Evolutionary conservation across 2,113 vertebrate species (phyloP).

Genomic region (Scopus umbretta): DNA sequence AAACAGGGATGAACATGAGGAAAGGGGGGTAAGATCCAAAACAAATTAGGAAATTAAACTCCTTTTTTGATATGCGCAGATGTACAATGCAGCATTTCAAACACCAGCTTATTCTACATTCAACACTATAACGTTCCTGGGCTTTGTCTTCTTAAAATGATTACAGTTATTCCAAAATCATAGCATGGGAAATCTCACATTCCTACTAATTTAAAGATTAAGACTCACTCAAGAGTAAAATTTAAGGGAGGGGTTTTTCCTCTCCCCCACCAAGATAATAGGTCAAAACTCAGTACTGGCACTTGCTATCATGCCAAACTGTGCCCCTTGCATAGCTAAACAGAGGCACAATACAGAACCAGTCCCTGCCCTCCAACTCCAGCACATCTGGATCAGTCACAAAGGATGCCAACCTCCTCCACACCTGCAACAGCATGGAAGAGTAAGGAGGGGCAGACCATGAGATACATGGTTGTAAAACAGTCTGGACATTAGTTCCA

Average conservation of each 20-base stretch:
- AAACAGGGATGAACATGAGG: not conserved
- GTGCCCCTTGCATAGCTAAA: not conserved
- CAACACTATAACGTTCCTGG: not conserved
- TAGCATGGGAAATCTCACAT: not conserved
- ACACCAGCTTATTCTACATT: not conserved
- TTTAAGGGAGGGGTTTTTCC: not conserved
- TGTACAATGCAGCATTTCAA: constrained; percentile 4
- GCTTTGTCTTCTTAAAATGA: constrained; percentile 39
- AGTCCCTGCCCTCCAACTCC: not conserved
- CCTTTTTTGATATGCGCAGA: not conserved
- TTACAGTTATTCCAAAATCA: constrained; percentile 25
- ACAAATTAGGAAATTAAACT: not conserved
- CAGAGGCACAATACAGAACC: not conserved
- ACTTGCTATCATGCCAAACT: not conserved
- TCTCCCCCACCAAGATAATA: not conserved
- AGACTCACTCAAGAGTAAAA: constrained; percentile 11
- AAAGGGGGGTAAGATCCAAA: not conserved
- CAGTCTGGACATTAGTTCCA: not conserved
- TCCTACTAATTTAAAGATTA: constrained; percentile 30
- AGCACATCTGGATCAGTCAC: not conserved
- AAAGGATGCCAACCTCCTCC: not conserved
- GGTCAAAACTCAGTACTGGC: not conserved
- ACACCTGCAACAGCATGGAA: not conserved
- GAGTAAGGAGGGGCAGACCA: not conserved
- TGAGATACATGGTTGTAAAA: not conserved